Evolutionary conservation across 2,113 vertebrate genomes (phyloP).

Genomic region (Lepus americanus): DNA sequence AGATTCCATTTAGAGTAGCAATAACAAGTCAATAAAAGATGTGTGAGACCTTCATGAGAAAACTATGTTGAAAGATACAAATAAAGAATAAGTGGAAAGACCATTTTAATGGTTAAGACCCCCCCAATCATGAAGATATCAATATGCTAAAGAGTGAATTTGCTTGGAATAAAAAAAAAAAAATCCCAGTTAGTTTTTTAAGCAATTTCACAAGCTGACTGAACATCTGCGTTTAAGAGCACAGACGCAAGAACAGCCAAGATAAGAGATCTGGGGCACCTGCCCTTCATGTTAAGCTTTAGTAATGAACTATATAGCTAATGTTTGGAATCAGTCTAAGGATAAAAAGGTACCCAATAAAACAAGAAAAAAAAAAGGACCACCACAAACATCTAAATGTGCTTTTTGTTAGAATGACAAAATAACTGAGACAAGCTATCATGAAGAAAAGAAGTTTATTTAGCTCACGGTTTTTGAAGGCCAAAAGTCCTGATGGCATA

Average conservation of each 20-base stretch:
- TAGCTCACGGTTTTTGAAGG: too few relatives aligned
- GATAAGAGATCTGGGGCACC: neutral
- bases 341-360: constrained; percentile 9
- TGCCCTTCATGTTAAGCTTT: neutral
- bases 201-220: neutral
- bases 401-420: too few relatives aligned
- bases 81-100: too few relatives aligned
- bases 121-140: neutral
- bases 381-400: neutral
- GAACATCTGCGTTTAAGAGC: neutral
- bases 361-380: neutral
- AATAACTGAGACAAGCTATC: too few relatives aligned
- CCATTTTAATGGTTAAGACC: neutral
- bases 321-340: neutral
- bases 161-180: neutral
- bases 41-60: neutral
- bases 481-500: too few relatives aligned
- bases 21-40: constrained; percentile 14
- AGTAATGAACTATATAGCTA: neutral
- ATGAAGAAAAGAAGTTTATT: too few relatives aligned
- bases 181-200: neutral
- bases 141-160: neutral
- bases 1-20: neutral
- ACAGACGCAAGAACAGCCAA: neutral
- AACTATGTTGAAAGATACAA: neutral